These are phyloP conservation scores for Drosophila trichaetosa DNA, from an alignment of 2,888 invertebrate genomes.

Conservation along the genomic window DNA sequence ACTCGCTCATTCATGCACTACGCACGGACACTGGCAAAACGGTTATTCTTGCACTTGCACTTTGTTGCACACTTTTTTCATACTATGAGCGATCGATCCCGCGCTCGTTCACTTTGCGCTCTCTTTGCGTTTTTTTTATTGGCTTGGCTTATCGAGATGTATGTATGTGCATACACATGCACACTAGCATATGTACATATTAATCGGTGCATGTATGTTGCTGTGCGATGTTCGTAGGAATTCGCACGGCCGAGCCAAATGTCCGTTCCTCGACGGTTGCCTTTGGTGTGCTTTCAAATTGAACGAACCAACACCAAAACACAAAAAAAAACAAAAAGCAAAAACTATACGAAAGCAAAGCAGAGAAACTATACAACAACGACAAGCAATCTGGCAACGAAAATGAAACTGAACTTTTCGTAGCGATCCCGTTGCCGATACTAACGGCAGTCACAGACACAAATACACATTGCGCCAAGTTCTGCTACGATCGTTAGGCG, in stretches of 20 bases:
- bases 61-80: constrained; percentile 47
- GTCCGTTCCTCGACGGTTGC: constrained; percentile 38
- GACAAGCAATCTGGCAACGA: constrained; percentile 64
- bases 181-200: background rate
- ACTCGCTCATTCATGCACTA: constrained; percentile 15
- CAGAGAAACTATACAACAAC: constrained; percentile 18
- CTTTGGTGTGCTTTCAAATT: constrained; percentile 17
- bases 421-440: constrained; percentile 79
- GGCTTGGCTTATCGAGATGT: constrained; percentile 37
- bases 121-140: constrained; percentile 34
- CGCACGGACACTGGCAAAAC: constrained; percentile 40
- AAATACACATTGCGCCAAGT: constrained; percentile 49
- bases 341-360: constrained; percentile 27
- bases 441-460: constrained; percentile 71
- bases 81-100: constrained; percentile 20
- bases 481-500: constrained; percentile 77
- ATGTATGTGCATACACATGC: constrained; percentile 2
- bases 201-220: background rate
- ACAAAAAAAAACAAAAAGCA: background rate
- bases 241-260: constrained; percentile 45
- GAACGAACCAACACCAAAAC: constrained; percentile 32
- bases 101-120: constrained; percentile 1
- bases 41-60: constrained; percentile 59
- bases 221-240: constrained; percentile 3
- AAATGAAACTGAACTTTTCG: constrained; percentile 81